Evolutionary conservation across 2,113 vertebrate species (phyloP), one percentile per base, ranked within the genome.

Genomic region (Melanerpes formicivorus): DNA sequence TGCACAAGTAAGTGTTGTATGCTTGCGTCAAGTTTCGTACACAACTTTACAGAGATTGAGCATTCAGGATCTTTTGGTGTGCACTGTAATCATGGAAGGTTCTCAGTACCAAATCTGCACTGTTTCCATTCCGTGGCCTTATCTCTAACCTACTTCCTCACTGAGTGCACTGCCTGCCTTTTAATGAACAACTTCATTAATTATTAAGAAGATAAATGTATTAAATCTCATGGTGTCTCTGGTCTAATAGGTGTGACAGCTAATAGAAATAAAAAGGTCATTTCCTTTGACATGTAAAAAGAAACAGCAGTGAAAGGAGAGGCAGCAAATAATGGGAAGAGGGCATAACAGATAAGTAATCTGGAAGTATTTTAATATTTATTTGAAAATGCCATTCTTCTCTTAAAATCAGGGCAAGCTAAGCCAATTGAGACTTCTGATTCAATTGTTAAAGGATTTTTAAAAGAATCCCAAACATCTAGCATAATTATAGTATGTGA

Each of bases 161-260:
- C 81, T 29, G 25, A 27, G 23, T 29, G 15, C 64, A 58, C 14
- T 52, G 55, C 22, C 67, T 87, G 87, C 66, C 75, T 90, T 80
- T 80, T 73, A 90, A 73, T 71, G 81, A 95, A 60, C n/a, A 80
- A 21, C 22, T 54, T 64, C 62, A 87, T 95, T 64, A 67, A 92
- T 87, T 88, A 90, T 90, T 90, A 77, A 93, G 44, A 82, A 48
- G 4, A 37, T 4, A 70, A 77, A 94, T 63, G 26, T 56, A 92
- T 85, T 85, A 77, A 50, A 78, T 72, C 54, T 78, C 60, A 80
- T n/a, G 1, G 5, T 87, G 27, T 62, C 69, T 58, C 69, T 29
- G 10, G 42, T 89, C 56, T 74, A 87, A 64, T 16, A 84, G 52
- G 44, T 90, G 62, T 40, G 16, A 83, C 52, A 74, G 69, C 15